Evolutionary conservation across 2,797 vertebrate genomes (phyloP).

Genomic region (Yasuhikotakia modesta): DNA sequence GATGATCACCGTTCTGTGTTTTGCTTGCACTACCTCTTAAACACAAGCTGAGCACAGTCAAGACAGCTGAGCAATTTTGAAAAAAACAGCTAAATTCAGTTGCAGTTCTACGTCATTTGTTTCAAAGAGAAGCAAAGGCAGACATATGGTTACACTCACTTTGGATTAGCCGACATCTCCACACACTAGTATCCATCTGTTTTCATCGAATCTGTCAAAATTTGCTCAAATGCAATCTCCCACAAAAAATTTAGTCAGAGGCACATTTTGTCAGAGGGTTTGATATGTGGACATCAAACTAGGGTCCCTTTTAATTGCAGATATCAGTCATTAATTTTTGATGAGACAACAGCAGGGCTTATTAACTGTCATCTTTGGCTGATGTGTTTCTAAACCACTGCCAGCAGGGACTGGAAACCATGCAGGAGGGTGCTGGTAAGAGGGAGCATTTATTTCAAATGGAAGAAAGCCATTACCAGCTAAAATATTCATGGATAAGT

Average conservation of each 20-base stretch:
- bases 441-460: conserved; percentile 56
- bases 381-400: conserved; percentile 46
- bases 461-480: conserved; percentile 47
- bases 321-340: conserved; percentile 62
- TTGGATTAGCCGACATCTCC: conserved; percentile 47
- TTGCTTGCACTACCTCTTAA: too few species aligned
- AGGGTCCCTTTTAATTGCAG: conserved; percentile 61
- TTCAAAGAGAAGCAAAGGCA: conserved; percentile 52
- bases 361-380: conserved; percentile 57
- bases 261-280: conserved; percentile 49
- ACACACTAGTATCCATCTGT: conserved; percentile 66
- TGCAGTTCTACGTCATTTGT: conserved; percentile 22
- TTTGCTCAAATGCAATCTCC: conserved; percentile 30
- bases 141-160: conserved; percentile 59
- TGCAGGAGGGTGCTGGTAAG: conserved; percentile 42
- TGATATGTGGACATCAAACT: conserved; percentile 58
- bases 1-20: too few species aligned
- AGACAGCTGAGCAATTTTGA: conserved; percentile 17
- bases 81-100: conserved; percentile 24
- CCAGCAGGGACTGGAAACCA: conserved; percentile 33
- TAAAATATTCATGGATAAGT: conserved; percentile 59
- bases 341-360: conserved; percentile 61
- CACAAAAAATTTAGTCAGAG: conserved; percentile 51
- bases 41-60: conserved; percentile 3
- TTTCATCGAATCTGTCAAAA: conserved; percentile 59